Base-by-base conservation (phyloP, 2,888 invertebrate species). In the Ryuthela nishihirai region DNA sequence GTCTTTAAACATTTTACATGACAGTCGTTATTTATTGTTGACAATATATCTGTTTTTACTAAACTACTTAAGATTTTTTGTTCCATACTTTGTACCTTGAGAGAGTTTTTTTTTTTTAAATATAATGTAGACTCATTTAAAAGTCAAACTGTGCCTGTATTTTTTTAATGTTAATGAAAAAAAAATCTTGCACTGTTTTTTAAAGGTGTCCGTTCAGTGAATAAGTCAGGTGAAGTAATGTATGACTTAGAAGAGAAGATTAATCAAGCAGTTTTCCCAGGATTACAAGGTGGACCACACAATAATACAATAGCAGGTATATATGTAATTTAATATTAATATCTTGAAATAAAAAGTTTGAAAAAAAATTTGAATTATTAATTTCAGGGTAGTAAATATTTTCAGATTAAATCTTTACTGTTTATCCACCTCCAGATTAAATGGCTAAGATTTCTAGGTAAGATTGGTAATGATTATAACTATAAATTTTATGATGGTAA, bases 201-300 rank as follows among this genome's bases (percentile, higher is more conserved):
- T 53, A 4, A 4, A 58, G 56, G 61, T 15, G 41, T 58, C 6
- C 39, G 55, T n/a, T 45, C 43, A 39, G 65, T 61, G 9, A 47
- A 49, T 9, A 77, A 77, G 61, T 70, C 72, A 65, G 79, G 79
- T 4, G 73, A 74, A 36, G 70, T 72, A 17, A 71, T 75, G 71
- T 81, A 79, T 69, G 79, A 80, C 64, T 69, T 78, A 45, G 81
- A 80, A 67, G 74, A 73, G 62, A 76, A 75, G 63, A 79, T 82
- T 64, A 79, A 81, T 68, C 74, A 76, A 44, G 78, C 81, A 4
- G 79, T 82, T 20, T 82, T 82, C 67, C 82, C 82, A 4, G 80
- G 80, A n/a, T 73, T 82, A 20, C 82, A 82, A 70, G 82, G 82
- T 42, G 82, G 82, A 9, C 81, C 81, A 23, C 82, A 82, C 70